Evolutionary conservation across 92 coral and sea anemone species (phyloP).

Genomic region (Meandrina meandrites): DNA sequence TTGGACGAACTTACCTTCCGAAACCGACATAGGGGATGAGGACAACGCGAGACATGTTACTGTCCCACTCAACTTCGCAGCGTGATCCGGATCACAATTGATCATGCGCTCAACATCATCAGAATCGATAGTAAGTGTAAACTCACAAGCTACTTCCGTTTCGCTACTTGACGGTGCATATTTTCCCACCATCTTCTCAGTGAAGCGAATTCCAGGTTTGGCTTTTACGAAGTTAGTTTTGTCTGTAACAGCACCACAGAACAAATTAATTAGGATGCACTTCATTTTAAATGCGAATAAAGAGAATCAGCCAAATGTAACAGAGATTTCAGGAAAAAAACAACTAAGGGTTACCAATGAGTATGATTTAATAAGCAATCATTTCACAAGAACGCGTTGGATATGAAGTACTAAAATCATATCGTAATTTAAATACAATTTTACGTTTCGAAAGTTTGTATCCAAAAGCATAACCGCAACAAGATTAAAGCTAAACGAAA

Average conservation of each 20-base stretch:
- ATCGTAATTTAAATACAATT: no score
- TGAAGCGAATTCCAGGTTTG: conserved; percentile 58
- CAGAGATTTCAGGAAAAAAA: no score
- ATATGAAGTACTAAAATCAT: no score
- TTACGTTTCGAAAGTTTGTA: no score
- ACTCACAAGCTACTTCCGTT: conserved; percentile 28
- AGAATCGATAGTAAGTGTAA: conserved; percentile 44
- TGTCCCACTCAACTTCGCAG: conserved; percentile 47
- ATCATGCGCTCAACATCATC: conserved; percentile 55
- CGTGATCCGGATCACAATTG: conserved; percentile 44
- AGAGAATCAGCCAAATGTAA: no score
- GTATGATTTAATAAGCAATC: no score
- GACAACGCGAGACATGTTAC: conserved; percentile 50
- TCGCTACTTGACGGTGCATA: neutral
- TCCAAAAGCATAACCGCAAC: no score
- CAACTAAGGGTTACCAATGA: no score
- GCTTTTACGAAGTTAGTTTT: neutral
- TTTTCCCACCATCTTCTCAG: conserved; percentile 54
- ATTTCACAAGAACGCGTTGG: no score
- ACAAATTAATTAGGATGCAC: no score
- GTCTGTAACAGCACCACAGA: neutral
- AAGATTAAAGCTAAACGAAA: no score
- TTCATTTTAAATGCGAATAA: no score
- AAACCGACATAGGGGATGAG: conserved; percentile 19
- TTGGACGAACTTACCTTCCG: conserved; percentile 22